Percentiles rank a stretch among this genome's conserved stretches.
Conservation (phyloP, 2,888 invertebrate species). For the Loripinus fragilis region DNA sequence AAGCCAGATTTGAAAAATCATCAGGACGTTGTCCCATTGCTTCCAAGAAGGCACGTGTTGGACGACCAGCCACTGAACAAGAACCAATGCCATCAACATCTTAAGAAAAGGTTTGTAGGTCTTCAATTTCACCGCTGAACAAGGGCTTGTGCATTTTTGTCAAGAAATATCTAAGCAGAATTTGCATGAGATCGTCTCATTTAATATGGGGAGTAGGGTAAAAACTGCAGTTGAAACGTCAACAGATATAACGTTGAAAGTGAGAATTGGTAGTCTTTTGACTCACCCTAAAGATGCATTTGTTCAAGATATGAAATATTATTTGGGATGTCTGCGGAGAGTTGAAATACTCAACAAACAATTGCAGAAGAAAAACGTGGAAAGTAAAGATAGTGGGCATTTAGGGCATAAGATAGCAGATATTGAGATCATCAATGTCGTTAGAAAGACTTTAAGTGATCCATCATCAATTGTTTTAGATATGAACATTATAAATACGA, state of each 20-base stretch:
- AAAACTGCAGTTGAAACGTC: not conserved
- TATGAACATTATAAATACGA: conserved; percentile 8
- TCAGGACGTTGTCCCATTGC: not conserved
- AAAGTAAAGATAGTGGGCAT: not conserved
- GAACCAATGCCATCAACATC: not conserved
- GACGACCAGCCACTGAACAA: not conserved
- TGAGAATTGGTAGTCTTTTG: conserved; percentile 6
- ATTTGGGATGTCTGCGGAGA: not conserved
- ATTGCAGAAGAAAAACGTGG: not conserved
- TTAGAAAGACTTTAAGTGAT: not conserved
- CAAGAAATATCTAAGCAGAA: not conserved
- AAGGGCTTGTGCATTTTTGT: conserved; percentile 4
- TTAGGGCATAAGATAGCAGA: conserved; percentile 3
- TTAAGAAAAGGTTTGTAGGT: not conserved
- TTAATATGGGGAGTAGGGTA: not conserved
- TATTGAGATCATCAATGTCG: not conserved
- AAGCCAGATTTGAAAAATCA: not conserved
- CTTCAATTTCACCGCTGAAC: not conserved
- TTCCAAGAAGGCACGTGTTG: not conserved
- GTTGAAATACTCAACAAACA: not conserved
- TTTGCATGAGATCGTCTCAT: not conserved
- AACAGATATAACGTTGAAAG: not conserved
- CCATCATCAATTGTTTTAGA: conserved; percentile 17
- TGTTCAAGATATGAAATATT: conserved; percentile 5
- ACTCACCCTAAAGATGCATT: not conserved